Evolutionary conservation across 2,888 invertebrate species (phyloP).

Genomic region (Dioctria linearis): DNA sequence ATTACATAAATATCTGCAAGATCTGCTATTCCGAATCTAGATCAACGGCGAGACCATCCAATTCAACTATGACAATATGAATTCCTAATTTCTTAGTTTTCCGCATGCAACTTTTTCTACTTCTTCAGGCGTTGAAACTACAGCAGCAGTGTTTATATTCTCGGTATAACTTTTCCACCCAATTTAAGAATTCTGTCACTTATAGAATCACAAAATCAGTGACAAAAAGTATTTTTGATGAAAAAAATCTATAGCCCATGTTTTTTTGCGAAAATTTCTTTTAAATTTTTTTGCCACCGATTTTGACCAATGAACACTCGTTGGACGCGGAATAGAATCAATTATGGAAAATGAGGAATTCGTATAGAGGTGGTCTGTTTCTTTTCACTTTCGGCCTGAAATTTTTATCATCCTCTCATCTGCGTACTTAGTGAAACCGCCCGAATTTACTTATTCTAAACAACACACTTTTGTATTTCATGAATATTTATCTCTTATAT

Average conservation of each 20-base stretch:
- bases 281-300: too few relatives aligned
- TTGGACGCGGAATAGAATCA: conserved; percentile 68
- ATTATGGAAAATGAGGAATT: conserved; percentile 84
- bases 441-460: conserved; percentile 75
- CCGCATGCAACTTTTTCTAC: conserved; percentile 79
- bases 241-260: too few relatives aligned
- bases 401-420: conserved; percentile 61
- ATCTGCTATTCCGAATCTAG: conserved; percentile 88
- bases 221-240: too few relatives aligned
- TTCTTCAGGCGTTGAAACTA: conserved; percentile 81
- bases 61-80: conserved; percentile 86
- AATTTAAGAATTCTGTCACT: conserved; percentile 80
- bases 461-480: conserved; percentile 76
- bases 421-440: conserved; percentile 71
- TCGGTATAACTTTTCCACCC: conserved; percentile 82
- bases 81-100: conserved; percentile 79
- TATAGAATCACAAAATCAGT: conserved; percentile 73
- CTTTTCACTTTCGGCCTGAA: conserved; percentile 79
- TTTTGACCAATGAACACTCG: too few relatives aligned
- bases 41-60: conserved; percentile 91
- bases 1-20: conserved; percentile 83
- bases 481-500: conserved; percentile 73
- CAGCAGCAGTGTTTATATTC: conserved; percentile 80
- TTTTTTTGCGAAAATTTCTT: too few relatives aligned
- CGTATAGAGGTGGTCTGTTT: conserved; percentile 80